phyloP scores from a whole-genome alignment of 2,888 invertebrate genomes.

The Pheosia gnoma region DNA sequence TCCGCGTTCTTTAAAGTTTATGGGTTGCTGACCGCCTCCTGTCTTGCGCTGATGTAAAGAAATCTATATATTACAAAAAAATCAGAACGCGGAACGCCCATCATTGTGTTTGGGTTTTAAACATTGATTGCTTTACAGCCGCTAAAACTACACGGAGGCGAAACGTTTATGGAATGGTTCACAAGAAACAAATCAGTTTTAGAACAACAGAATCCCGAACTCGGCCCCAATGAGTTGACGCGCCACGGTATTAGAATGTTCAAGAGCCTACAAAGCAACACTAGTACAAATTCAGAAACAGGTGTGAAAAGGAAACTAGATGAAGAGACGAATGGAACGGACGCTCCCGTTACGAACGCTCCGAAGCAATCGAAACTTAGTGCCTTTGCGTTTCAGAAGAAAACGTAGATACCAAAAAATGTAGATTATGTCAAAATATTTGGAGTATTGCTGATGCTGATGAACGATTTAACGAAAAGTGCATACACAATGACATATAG shows the following conservation, averaged over 20 bases:
- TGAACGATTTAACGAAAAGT: no score
- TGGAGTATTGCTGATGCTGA: no score
- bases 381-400: conserved; percentile 76
- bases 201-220: conserved; percentile 82
- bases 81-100: no score
- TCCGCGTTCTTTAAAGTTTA: no score
- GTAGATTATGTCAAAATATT: no score
- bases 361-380: conserved; percentile 79
- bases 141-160: conserved; percentile 64
- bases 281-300: conserved; percentile 36
- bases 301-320: conserved; percentile 69
- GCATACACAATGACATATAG: no score
- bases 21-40: background rate
- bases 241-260: conserved; percentile 81
- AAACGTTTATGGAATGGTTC: conserved; percentile 86
- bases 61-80: no score
- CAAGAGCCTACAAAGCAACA: conserved; percentile 67
- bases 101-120: no score
- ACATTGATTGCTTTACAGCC: conserved; percentile 51
- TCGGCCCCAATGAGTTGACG: conserved; percentile 81
- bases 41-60: no score
- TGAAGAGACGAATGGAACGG: conserved; percentile 51
- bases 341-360: conserved; percentile 52
- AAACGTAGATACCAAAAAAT: conserved; percentile 33
- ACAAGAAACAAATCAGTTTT: conserved; percentile 81